Evolutionary conservation across 2,888 invertebrate species (phyloP), one percentile per base, ranked within the genome.

Genomic region (Drosophila hamatofila): DNA sequence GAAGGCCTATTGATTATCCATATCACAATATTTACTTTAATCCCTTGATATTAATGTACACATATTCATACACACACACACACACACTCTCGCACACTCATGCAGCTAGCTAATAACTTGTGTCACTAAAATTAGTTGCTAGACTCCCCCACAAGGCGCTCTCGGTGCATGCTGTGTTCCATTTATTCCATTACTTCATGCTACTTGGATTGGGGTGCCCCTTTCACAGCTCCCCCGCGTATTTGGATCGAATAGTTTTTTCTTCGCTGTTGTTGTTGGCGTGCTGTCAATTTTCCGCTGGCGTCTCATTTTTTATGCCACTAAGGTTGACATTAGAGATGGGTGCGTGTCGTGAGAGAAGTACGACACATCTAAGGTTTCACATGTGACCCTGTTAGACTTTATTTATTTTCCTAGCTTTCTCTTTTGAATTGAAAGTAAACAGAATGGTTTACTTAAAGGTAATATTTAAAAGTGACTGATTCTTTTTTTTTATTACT

Each of bases 241-340:
- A 41, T 30, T n/a, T 18, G 27, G 8, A 33, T 62, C 44, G 49
- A 60, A 52, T 21, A 65, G 56, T 62, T 66, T 25, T 68, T 74
- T 65, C 11, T n/a, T 12, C 21, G 42, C 7, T 42, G 42, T 74
- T 75, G 68, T 73, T 60, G 79, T 58, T 83, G 78, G 81, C 80
- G 83, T 83, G 86, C 77, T 80, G 84, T 83, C 87, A 86, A 83
- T 83, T 83, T 84, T 74, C 71, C 87, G 81, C 72, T 80, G 83
- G 84, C 81, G 70, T 77, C 69, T 62, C 51, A 61, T 42, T 67
- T 65, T 76, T 52, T 63, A n/a, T 59, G 55, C 30, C 51, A 14
- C 30, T 52, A 42, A 39, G 67, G 60, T 51, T 54, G 46, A 27
- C 54, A 33, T 42, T 61, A 33, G 66, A 55, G 64, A 48, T 64